Evolutionary conservation across 2,113 vertebrate genomes (phyloP), one percentile per base, ranked within the genome.

Genomic region (Cryptotis parvus): DNA sequence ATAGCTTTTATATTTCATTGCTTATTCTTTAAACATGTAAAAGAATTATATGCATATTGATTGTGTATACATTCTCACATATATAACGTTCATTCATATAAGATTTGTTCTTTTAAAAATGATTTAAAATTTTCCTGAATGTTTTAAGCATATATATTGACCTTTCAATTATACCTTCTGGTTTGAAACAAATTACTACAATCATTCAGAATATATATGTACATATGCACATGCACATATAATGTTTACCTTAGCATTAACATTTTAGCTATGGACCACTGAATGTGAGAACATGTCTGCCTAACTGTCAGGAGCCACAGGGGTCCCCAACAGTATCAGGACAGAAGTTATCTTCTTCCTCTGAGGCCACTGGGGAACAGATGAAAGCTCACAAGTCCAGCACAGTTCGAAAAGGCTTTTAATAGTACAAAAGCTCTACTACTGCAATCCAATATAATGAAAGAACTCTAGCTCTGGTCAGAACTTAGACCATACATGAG

Each of bases 111-210:
- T n/a, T n/a, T n/a, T n/a, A n/a, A n/a, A n/a, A n/a, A n/a, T n/a
- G n/a, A n/a, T n/a, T n/a, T n/a, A n/a, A n/a, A n/a, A n/a, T n/a
- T n/a, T n/a, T n/a, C n/a, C n/a, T n/a, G n/a, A n/a, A 52, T 7
- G 49, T 52, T 52, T 49, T 52, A n/a, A 90, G 18, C 84, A 76
- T 86, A 70, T 80, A 91, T 35, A 63, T 63, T 58, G 78, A n/a
- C 33, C 79, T 87, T 80, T 93, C 18, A 33, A 65, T 91, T 58
- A 16, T 74, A 90, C 55, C 24, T 79, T 92, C 55, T 76, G 68
- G 78, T 92, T 89, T 86, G 87, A 94, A 89, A 63, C 49, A 84
- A 89, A 89, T 94, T 74, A 41, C 76, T 82, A 63, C 77, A 69
- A 84, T 58, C 72, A 52, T 68, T 86, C 73, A 90, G 76, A 52